Evolutionary conservation across 1,140 invertebrate genomes (phyloP).

Genomic region (Hesperophylax magnus): DNA sequence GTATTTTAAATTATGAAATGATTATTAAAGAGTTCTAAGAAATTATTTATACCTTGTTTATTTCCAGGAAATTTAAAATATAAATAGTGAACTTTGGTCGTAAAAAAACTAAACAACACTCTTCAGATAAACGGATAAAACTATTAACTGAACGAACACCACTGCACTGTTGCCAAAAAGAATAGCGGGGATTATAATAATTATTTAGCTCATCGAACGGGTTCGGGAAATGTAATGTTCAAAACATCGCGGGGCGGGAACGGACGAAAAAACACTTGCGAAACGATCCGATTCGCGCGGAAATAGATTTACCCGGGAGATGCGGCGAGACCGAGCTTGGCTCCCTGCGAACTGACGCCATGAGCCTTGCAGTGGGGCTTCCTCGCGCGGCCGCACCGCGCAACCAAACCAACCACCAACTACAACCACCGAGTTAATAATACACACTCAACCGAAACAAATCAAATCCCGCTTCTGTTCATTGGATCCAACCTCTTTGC

Average conservation of each 20-base stretch:
- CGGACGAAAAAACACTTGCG: constrained; percentile 34
- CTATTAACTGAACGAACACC: not conserved
- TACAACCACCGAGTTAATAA: too few species aligned
- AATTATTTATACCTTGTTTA: constrained; percentile 13
- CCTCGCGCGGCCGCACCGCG: not conserved
- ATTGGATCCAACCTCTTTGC: too few species aligned
- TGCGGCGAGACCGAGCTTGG: constrained; percentile 51
- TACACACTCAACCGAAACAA: too few species aligned
- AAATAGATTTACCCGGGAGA: constrained; percentile 54
- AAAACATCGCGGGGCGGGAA: constrained; percentile 44
- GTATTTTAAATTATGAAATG: not conserved
- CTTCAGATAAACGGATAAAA: not conserved
- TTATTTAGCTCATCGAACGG: constrained; percentile 22
- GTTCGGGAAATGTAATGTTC: constrained; percentile 30
- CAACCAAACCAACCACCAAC: too few species aligned
- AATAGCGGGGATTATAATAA: constrained; percentile 1
- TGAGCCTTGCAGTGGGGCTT: not conserved
- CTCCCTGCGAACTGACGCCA: constrained; percentile 49
- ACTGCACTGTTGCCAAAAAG: constrained; percentile 16
- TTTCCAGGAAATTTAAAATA: not conserved
- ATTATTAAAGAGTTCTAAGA: not conserved
- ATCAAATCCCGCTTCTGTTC: too few species aligned
- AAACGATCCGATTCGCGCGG: constrained; percentile 37
- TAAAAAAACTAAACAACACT: constrained; percentile 4
- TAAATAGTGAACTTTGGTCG: not conserved